Evolutionary conservation across 2,888 invertebrate species (phyloP).

Genomic region (Tetragonisca angustula): DNA sequence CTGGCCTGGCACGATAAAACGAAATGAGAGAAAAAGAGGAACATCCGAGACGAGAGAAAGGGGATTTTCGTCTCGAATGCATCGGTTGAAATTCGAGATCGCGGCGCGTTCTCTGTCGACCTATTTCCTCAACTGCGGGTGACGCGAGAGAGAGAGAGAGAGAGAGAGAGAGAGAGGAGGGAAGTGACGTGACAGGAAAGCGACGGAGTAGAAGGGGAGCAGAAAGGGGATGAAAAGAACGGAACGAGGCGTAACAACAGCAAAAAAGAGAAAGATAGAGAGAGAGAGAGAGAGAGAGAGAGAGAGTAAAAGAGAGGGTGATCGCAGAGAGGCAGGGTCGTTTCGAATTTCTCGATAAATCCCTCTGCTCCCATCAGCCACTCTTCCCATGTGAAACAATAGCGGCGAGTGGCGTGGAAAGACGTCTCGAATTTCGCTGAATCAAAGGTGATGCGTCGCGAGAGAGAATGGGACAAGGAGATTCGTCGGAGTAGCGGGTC

Average conservation of each 20-base stretch:
- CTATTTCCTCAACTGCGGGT: conserved; percentile 38
- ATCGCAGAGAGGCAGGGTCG: conserved; percentile 49
- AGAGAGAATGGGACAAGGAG: conserved; percentile 2
- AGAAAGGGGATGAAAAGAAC: conserved; percentile 5
- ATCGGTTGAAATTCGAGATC: conserved; percentile 68
- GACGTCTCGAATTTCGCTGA: conserved; percentile 84
- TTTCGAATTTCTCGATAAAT: conserved; percentile 80
- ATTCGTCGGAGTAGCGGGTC: neutral
- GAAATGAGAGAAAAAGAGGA: neutral
- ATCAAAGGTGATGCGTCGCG: conserved; percentile 80
- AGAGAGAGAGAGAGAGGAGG: neutral
- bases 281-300: conserved; percentile 1
- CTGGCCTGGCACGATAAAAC: neutral
- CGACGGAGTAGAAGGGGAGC: conserved; percentile 3
- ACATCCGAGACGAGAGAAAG: conserved; percentile 3
- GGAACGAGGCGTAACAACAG: conserved; percentile 8
- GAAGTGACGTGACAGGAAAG: conserved; percentile 43
- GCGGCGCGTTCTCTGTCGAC: conserved; percentile 38
- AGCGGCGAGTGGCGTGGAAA: conserved; percentile 79
- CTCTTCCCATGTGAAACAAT: conserved; percentile 82
- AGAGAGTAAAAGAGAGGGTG: conserved; percentile 6
- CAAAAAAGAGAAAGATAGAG: neutral
- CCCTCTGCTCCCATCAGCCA: conserved; percentile 56
- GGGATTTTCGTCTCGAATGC: conserved; percentile 45
- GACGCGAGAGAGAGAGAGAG: neutral